phyloP scores from a whole-genome alignment of 37 sponge, comb jelly and placozoan species.

The Haliclona indistincta region DNA sequence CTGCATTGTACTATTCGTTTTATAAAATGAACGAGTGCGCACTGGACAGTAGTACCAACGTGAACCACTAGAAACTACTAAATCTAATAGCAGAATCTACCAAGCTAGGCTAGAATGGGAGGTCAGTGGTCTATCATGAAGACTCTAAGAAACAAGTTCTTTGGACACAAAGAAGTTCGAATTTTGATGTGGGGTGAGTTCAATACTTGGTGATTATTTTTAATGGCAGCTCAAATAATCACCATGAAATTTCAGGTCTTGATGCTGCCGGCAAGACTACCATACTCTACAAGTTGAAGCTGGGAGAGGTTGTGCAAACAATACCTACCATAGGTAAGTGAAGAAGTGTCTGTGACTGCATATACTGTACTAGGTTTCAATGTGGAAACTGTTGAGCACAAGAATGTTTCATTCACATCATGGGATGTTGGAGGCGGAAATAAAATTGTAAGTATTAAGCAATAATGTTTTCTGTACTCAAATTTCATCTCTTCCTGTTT shows the following conservation, averaged over 20 bases:
- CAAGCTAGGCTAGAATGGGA: neutral
- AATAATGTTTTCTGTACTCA: neutral
- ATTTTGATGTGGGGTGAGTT: constrained; percentile 66
- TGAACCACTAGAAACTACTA: too few relatives aligned
- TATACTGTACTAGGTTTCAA: too few relatives aligned
- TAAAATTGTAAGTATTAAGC: neutral
- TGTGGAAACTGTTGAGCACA: neutral
- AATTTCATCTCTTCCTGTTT: too few relatives aligned
- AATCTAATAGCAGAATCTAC: too few relatives aligned
- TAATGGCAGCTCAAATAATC: too few relatives aligned
- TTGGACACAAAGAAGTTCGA: constrained; percentile 39
- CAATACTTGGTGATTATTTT: too few relatives aligned
- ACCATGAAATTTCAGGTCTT: constrained; percentile 47
- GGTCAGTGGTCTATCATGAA: neutral
- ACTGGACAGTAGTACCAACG: too few relatives aligned
- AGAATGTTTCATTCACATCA: neutral
- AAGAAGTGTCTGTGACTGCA: too few relatives aligned
- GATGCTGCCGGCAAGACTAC: constrained; percentile 94
- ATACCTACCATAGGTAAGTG: constrained; percentile 88
- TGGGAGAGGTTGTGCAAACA: constrained; percentile 86
- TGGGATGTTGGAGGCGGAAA: neutral
- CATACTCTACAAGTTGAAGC: constrained; percentile 85
- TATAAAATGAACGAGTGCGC: too few relatives aligned
- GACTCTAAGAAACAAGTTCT: neutral
- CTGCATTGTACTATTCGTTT: too few relatives aligned